A percentile compares a stretch with the other conserved stretches of the same genome.
Conservation (phyloP, 2,113 vertebrate genomes). For the Pampusana beccarii region DNA sequence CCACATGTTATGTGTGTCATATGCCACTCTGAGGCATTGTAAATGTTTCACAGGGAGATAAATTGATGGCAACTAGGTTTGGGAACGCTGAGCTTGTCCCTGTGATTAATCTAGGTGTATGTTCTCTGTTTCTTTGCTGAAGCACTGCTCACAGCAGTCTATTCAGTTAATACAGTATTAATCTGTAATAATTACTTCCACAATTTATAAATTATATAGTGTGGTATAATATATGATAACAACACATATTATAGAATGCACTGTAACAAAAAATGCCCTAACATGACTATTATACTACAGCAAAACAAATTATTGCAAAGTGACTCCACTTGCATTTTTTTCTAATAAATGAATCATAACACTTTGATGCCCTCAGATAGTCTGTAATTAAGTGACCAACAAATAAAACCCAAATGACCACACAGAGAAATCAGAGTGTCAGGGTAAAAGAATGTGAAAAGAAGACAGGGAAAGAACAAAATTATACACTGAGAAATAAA, state of each 20-base stretch:
- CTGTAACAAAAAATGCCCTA: slow-evolving; percentile 34
- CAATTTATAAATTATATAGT: slow-evolving; percentile 64
- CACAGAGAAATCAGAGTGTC: not conserved
- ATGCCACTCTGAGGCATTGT: not conserved
- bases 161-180: slow-evolving; percentile 46
- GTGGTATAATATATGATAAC: slow-evolving; percentile 47
- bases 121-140: not conserved
- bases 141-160: slow-evolving; percentile 5
- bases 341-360: slow-evolving; percentile 58
- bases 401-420: slow-evolving; percentile 28
- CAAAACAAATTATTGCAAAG: slow-evolving; percentile 51
- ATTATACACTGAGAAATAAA: not conserved
- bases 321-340: slow-evolving; percentile 13
- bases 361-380: slow-evolving; percentile 44
- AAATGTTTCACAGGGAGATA: not conserved
- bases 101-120: not conserved
- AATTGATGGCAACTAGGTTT: not conserved
- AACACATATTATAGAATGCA: slow-evolving; percentile 30
- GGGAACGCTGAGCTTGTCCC: not conserved
- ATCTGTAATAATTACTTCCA: slow-evolving; percentile 53
- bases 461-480: not conserved
- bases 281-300: slow-evolving; percentile 24
- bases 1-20: not conserved
- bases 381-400: slow-evolving; percentile 52
- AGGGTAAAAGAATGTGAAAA: not conserved